phyloP scores from a whole-genome alignment of 1,140 invertebrate genomes.

The Paralvinella palmiformis region DNA sequence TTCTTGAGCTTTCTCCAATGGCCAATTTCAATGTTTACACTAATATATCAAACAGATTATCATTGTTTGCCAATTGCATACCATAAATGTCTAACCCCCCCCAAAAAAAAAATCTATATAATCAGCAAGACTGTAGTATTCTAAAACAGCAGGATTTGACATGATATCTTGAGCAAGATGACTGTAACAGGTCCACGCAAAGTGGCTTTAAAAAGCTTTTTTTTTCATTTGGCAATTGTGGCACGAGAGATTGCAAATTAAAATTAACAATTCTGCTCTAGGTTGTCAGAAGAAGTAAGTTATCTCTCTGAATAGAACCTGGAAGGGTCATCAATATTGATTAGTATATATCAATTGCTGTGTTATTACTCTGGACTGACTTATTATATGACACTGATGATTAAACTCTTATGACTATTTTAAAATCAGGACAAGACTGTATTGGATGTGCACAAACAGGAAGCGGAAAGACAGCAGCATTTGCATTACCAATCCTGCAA shows the following conservation, averaged over 20 bases:
- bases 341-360: background rate
- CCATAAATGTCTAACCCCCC: background rate
- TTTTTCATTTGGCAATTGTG: too few species aligned
- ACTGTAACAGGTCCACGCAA: too few species aligned
- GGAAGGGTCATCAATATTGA: background rate
- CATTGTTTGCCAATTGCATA: background rate
- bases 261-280: background rate
- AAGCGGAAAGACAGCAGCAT: constrained; percentile 53
- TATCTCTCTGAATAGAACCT: background rate
- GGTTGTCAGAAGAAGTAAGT: background rate
- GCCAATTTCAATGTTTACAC: background rate
- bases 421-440: constrained; percentile 43
- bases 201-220: too few species aligned
- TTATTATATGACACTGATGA: too few species aligned
- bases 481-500: constrained; percentile 61
- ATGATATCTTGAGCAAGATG: too few species aligned
- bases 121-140: too few species aligned
- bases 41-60: background rate
- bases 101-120: background rate
- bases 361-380: background rate
- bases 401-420: constrained; percentile 20
- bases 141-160: too few species aligned
- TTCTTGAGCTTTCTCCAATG: background rate
- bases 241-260: background rate
- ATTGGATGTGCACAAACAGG: constrained; percentile 52